Evolutionary conservation across 2,113 vertebrate genomes (phyloP).

Genomic region (Semnornis frantzii): DNA sequence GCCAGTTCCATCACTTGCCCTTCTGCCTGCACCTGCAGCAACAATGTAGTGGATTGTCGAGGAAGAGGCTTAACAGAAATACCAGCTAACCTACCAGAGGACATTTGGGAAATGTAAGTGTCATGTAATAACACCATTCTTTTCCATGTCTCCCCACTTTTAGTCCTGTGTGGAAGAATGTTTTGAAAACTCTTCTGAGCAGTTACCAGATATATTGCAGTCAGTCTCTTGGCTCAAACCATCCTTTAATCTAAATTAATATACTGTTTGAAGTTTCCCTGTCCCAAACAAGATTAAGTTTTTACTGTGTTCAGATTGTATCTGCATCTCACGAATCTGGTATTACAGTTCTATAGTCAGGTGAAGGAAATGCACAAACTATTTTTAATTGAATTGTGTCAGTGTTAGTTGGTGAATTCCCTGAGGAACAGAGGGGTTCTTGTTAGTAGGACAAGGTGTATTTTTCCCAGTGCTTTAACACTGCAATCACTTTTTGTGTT

Average conservation of each 20-base stretch:
- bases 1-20: slow-evolving; percentile 91
- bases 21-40: slow-evolving; percentile 92
- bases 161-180: fast-evolving
- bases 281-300: background rate
- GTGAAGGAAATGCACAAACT: background rate
- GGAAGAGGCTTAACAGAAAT: slow-evolving; percentile 92
- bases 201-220: background rate
- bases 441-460: background rate
- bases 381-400: background rate
- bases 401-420: background rate
- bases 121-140: background rate
- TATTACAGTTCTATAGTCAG: background rate
- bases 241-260: background rate
- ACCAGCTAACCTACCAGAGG: slow-evolving; percentile 92
- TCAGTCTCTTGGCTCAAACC: background rate
- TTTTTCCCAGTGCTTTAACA: background rate
- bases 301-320: background rate
- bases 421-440: background rate
- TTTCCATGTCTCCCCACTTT: background rate
- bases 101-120: slow-evolving; percentile 96
- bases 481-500: background rate
- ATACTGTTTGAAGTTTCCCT: background rate
- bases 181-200: background rate
- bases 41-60: slow-evolving; percentile 96
- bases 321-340: background rate